phyloP scores from a whole-genome alignment of 2,113 vertebrate genomes.

The Ivindomyrus marchei region DNA sequence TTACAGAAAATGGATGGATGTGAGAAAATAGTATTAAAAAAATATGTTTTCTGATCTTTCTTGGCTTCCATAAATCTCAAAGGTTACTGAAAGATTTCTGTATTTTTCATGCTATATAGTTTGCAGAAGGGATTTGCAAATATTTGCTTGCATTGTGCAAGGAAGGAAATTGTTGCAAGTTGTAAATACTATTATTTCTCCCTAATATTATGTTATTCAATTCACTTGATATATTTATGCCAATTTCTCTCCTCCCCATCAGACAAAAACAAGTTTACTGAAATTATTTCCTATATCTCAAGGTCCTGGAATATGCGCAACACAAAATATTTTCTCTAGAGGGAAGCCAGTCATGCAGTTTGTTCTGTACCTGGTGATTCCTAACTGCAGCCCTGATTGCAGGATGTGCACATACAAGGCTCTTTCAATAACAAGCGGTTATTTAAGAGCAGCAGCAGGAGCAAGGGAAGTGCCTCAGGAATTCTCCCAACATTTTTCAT shows the following conservation, averaged over 20 bases:
- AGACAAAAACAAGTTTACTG: background rate
- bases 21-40: too few species aligned
- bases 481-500: background rate
- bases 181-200: background rate
- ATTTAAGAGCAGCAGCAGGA: background rate
- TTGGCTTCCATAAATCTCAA: background rate
- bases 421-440: background rate
- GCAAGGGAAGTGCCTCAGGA: background rate
- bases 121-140: background rate
- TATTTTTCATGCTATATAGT: background rate
- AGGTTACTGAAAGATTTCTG: background rate
- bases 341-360: background rate
- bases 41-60: background rate
- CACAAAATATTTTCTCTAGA: background rate
- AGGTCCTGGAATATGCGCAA: background rate
- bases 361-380: background rate
- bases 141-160: background rate
- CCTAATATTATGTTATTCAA: background rate
- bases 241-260: background rate
- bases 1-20: too few species aligned
- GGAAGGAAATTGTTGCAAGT: background rate
- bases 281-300: background rate
- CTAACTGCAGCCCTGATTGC: background rate
- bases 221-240: background rate
- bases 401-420: background rate